Evolutionary conservation across 2,797 vertebrate species (phyloP).

Genomic region (Pseudotriccus pelzelni): DNA sequence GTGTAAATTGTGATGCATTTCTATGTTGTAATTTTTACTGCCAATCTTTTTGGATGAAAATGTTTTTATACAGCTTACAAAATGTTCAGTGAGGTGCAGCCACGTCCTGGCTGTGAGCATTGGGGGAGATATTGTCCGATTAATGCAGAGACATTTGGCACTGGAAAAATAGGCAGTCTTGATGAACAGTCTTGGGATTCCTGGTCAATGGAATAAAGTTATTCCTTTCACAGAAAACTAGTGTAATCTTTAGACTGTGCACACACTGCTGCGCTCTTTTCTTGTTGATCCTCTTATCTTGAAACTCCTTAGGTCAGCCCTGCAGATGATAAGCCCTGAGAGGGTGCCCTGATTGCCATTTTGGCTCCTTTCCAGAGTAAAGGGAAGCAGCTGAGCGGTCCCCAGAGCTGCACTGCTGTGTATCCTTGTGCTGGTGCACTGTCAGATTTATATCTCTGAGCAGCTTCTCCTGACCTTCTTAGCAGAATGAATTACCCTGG

Average conservation of each 20-base stretch:
- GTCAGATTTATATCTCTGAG: neutral
- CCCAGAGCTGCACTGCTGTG: neutral
- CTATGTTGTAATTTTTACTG: constrained; percentile 80
- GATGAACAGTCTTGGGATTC: constrained; percentile 63
- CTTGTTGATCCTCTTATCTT: neutral
- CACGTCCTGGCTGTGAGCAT: constrained; percentile 56
- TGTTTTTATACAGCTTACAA: constrained; percentile 79
- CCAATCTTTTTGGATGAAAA: constrained; percentile 78
- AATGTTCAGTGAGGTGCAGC: constrained; percentile 62
- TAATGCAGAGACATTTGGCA: constrained; percentile 13
- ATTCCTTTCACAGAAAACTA: constrained; percentile 67
- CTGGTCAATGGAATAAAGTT: constrained; percentile 74
- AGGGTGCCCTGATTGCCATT: neutral
- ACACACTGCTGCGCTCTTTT: fast-evolving
- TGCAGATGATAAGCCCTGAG: neutral
- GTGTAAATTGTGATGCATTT: constrained; percentile 75
- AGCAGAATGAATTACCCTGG: neutral
- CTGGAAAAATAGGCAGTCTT: constrained; percentile 59
- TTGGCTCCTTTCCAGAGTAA: neutral
- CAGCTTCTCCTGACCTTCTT: neutral
- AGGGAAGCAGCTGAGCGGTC: neutral
- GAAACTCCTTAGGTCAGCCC: neutral
- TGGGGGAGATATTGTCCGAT: neutral
- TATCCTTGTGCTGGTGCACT: neutral
- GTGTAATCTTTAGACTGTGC: constrained; percentile 43